phyloP scores from a whole-genome alignment of 2,113 vertebrate genomes.

The Callithrix jacchus region DNA sequence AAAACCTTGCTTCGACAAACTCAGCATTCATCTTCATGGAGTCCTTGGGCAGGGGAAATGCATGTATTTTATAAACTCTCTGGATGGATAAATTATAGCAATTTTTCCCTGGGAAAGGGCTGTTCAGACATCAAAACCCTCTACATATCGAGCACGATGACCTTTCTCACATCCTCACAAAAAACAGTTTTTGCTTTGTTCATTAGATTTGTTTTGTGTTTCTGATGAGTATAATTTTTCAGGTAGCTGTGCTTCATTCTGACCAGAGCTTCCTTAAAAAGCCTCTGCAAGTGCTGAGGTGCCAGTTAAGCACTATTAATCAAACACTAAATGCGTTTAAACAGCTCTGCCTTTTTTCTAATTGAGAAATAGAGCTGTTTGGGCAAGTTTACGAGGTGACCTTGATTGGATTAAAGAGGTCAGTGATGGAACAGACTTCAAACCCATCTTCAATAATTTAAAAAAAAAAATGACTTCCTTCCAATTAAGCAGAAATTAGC shows the following conservation, averaged over 20 bases:
- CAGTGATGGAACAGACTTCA: conserved; percentile 62
- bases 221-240: conserved; percentile 71
- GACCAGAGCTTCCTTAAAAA: conserved; percentile 51
- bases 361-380: conserved; percentile 75
- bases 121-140: conserved; percentile 49
- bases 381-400: conserved; percentile 70
- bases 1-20: not conserved
- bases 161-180: not conserved
- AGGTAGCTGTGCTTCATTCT: conserved; percentile 63
- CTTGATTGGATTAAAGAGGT: conserved; percentile 73
- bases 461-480: conserved; percentile 60
- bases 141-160: conserved; percentile 7
- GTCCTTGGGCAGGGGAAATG: conserved; percentile 27
- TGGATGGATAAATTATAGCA: conserved; percentile 45
- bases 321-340: conserved; percentile 72
- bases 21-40: not conserved
- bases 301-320: conserved; percentile 73
- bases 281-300: conserved; percentile 36
- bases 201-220: conserved; percentile 70
- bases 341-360: conserved; percentile 48
- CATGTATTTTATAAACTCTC: conserved; percentile 24
- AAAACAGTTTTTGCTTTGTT: conserved; percentile 48
- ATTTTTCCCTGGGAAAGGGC: not conserved
- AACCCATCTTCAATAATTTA: conserved; percentile 47
- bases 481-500: conserved; percentile 68